Percentiles rank a stretch among this genome's conserved stretches.
phyloP scores from a whole-genome alignment of 2,797 vertebrate species.

The Enteromius trimaculatus region DNA sequence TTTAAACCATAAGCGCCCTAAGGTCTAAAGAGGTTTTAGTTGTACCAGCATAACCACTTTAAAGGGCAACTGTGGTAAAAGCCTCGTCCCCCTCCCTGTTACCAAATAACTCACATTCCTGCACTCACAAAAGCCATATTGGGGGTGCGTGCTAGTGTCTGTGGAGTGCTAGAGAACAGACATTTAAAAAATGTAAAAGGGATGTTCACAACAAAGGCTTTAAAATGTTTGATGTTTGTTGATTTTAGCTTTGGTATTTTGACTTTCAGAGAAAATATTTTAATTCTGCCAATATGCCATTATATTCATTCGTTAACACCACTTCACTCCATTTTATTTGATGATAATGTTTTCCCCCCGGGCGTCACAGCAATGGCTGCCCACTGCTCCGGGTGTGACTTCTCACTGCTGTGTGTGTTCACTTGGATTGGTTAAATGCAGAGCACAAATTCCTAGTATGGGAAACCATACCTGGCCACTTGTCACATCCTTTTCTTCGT shows the following conservation, averaged over 20 bases:
- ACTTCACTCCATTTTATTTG: neutral
- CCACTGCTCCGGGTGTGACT: no score
- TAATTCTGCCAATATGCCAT: neutral
- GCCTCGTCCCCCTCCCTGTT: conserved; percentile 59
- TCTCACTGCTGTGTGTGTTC: no score
- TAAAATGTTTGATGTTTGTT: neutral
- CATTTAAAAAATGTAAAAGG: neutral
- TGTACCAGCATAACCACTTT: conserved; percentile 70
- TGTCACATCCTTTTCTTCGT: no score
- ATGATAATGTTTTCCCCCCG: no score
- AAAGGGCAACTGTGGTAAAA: conserved; percentile 62
- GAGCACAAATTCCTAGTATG: no score
- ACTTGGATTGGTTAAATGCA: no score
- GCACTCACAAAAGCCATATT: conserved; percentile 55
- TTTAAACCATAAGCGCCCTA: conserved; percentile 57
- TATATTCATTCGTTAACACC: neutral
- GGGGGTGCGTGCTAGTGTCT: conserved; percentile 33
- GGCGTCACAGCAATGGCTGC: no score
- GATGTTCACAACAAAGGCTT: conserved; percentile 26
- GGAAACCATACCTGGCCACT: no score
- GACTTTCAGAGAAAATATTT: neutral
- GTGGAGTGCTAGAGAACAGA: neutral
- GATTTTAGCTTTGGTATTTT: neutral
- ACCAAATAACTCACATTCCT: conserved; percentile 63
- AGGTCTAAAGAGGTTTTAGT: conserved; percentile 55